These are phyloP conservation scores for Leucosticte australis DNA, from an alignment of 2,113 vertebrate genomes.

Conservation along the genomic window DNA sequence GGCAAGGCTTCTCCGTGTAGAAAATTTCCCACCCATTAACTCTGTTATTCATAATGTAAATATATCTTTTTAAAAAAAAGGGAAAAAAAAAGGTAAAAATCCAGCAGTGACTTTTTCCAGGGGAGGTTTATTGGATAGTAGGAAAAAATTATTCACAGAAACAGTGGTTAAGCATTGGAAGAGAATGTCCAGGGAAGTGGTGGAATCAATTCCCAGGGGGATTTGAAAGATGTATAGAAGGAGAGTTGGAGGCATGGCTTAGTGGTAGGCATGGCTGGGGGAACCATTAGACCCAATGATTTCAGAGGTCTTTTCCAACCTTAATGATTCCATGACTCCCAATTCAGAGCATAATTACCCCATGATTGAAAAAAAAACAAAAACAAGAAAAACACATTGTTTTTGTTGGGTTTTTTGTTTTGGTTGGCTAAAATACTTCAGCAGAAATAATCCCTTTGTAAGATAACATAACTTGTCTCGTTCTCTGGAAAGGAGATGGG, in stretches of 20 bases:
- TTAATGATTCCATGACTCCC: background rate
- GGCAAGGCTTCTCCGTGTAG: background rate
- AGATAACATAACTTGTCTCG: background rate
- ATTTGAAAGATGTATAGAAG: background rate
- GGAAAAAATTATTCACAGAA: background rate
- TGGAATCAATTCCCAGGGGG: background rate
- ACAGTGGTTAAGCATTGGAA: background rate
- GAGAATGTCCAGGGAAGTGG: background rate
- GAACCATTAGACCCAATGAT: rapidly evolving
- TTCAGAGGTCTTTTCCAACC: background rate
- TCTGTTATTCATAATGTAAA: background rate
- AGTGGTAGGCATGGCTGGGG: background rate
- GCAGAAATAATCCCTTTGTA: background rate
- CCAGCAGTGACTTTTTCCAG: background rate
- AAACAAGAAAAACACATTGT: rapidly evolving
- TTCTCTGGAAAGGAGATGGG: background rate
- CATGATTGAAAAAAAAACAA: background rate
- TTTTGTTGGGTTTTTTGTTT: background rate
- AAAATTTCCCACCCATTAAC: background rate
- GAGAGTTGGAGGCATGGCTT: background rate
- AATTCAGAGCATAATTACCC: background rate
- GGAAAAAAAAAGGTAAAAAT: background rate
- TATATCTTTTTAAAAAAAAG: background rate
- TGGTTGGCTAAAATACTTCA: background rate
- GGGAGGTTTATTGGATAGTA: background rate